Conservation (phyloP, 2,113 vertebrate genomes). For the Choloepus hoffmanni region DNA sequence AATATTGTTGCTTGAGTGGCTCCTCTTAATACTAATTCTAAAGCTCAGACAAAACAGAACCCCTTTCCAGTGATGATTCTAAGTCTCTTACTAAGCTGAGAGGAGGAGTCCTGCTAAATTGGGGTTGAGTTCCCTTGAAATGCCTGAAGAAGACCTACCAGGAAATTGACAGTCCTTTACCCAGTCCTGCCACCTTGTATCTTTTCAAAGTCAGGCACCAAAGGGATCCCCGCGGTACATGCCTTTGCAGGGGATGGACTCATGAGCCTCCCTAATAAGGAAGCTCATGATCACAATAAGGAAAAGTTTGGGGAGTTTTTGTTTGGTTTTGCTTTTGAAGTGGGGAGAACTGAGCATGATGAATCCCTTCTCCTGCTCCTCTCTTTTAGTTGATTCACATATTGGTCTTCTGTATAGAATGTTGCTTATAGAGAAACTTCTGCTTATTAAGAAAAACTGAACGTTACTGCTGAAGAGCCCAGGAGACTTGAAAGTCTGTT, state of each 20-base stretch:
- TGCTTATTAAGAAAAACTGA: neutral
- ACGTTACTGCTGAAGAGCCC: neutral
- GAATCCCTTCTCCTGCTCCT: neutral
- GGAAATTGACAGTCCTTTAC: neutral
- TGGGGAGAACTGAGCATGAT: neutral
- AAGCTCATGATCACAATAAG: neutral
- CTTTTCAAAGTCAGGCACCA: neutral
- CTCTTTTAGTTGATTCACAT: neutral
- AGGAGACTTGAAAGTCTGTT: neutral
- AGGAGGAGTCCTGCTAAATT: neutral
- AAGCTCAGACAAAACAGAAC: neutral
- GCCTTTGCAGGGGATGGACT: neutral
- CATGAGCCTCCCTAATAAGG: neutral
- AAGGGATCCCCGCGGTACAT: no score
- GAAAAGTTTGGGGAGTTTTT: neutral
- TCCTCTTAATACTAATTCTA: neutral
- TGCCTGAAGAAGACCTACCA: neutral
- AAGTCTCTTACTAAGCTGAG: neutral
- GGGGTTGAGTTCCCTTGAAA: neutral
- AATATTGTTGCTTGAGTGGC: neutral
- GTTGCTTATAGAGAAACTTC: neutral
- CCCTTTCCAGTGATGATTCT: neutral
- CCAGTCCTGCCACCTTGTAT: neutral
- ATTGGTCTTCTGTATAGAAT: neutral
- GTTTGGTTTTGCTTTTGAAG: neutral